phyloP scores from a whole-genome alignment of 2,113 vertebrate species.

The Perca schrenkii region DNA sequence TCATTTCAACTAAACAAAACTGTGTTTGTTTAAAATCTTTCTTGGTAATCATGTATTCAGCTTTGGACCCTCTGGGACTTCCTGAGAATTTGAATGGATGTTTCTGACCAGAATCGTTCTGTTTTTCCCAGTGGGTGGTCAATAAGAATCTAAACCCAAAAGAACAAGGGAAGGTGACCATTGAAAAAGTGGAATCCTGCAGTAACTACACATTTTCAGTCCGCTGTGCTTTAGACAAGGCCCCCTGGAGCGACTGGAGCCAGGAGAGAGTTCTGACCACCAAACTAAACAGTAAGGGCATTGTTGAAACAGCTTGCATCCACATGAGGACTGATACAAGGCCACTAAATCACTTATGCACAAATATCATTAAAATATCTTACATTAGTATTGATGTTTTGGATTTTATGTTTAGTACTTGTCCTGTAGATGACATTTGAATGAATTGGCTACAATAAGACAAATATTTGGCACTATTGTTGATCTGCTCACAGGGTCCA shows the following conservation, averaged over 20 bases:
- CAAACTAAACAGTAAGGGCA: constrained; percentile 65
- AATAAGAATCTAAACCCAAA: background rate
- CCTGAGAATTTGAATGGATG: background rate
- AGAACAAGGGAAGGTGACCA: accelerated
- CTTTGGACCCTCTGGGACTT: background rate
- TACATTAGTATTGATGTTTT: background rate
- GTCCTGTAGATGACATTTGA: background rate
- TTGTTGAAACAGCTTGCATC: background rate
- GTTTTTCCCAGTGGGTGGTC: constrained; percentile 6
- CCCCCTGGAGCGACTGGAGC: constrained; percentile 78
- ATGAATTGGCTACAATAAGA: background rate
- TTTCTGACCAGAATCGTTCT: background rate
- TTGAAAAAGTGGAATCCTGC: constrained; percentile 63
- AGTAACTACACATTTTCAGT: constrained; percentile 56
- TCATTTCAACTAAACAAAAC: background rate
- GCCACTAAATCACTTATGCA: background rate
- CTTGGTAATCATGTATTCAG: background rate
- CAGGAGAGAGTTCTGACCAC: constrained; percentile 40
- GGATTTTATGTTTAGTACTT: background rate
- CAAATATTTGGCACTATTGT: no score
- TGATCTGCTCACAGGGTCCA: no score
- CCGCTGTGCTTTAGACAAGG: constrained; percentile 55
- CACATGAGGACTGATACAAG: background rate
- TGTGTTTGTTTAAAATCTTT: background rate
- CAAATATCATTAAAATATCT: background rate